Conservation (phyloP, 2,888 invertebrate species). For the Micropterix aruncella region DNA sequence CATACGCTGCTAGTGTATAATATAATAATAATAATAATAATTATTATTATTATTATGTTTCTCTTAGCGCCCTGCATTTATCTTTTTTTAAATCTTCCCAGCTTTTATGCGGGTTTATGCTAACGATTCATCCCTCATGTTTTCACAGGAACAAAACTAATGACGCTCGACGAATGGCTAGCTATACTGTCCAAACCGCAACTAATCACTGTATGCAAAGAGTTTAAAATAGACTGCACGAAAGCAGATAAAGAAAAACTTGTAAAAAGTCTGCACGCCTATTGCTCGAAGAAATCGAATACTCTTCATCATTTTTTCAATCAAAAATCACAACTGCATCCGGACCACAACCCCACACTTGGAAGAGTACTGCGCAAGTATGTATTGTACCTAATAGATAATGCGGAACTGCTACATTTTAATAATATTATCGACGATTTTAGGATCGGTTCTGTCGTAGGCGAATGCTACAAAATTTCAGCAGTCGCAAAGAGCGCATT, state of each 20-base stretch:
- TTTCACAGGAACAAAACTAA: not conserved
- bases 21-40: no score
- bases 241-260: not conserved
- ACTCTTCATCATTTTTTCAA: no score
- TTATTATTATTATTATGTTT: no score
- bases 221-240: not conserved
- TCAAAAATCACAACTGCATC: no score
- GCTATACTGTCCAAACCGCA: not conserved
- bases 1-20: no score
- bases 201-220: not conserved
- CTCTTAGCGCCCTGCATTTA: no score
- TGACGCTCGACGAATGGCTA: not conserved
- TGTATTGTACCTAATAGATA: not conserved
- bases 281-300: not conserved
- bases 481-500: slow-evolving; percentile 20
- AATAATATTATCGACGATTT: slow-evolving; percentile 10
- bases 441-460: slow-evolving; percentile 23
- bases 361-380: not conserved
- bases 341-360: not conserved
- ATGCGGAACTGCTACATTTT: no score
- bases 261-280: not conserved
- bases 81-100: no score
- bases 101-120: no score
- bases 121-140: no score
- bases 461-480: slow-evolving; percentile 25